Evolutionary conservation across 2,797 vertebrate genomes (phyloP), one percentile per base, ranked within the genome.

Genomic region (Sebastes kiyomatsui): DNA sequence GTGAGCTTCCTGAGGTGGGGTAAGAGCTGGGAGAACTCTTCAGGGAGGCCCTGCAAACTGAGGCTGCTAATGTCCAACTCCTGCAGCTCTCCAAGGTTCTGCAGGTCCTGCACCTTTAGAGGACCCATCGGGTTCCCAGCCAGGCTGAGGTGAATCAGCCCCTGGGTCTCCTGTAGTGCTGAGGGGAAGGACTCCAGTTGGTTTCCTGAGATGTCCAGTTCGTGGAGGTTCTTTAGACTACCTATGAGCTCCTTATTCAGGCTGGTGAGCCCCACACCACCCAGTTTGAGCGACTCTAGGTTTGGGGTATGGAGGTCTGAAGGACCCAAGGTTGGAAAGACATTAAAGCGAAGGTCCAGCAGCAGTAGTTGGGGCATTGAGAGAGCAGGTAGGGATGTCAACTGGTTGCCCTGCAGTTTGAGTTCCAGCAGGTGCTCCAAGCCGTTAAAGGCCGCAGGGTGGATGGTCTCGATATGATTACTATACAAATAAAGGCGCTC

Each of bases 401-500:
- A 93, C 84, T 96, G 94, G 65, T 99, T 99, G 58, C 96, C 95
- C 79, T 98, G 97, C 58, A 99, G 94, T 91, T 99, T 99, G 55
- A 99, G 96, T 90, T 99, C 99, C 87, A 99, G 94, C 38, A 99
- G 94, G 81, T 94, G 93, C 70, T 96, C 94, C 42, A 99, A 94
- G 0, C 95, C 95, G 22, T 96, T 92, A 0, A 99, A 99, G 56
- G 98, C 98, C 0, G 94, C 95, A 0, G 96, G 90, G 1, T 99
- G 97, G 86, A 99, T 98, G 83, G 88, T 95, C 88, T 94, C 92
- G 75, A 99, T 98, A 46, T 84, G 93, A 92, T 99, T 99, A 87
- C 88, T 96, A 66, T 97, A 96, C 85, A 99, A 95, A 92, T 99
- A 99, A 82, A 99, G 96, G 79, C 99, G 96, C 88, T 99, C 97